Conservation (phyloP, 2,797 vertebrate genomes). For the Podarcis lilfordi region DNA sequence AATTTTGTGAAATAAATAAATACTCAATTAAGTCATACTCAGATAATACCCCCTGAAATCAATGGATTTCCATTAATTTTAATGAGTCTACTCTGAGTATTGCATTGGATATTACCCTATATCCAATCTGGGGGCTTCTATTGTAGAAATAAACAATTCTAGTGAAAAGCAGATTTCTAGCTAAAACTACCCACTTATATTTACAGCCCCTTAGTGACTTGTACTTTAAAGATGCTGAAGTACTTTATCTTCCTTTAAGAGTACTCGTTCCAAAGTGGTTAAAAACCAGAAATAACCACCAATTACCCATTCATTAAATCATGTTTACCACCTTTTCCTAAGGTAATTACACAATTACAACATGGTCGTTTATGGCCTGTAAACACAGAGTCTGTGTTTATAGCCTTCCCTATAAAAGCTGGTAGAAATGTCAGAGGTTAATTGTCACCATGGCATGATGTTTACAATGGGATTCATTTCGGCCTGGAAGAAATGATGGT, state of each 20-base stretch:
- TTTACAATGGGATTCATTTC: constrained; percentile 15
- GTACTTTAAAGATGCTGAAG: constrained; percentile 6
- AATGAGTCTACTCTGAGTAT: too few relatives aligned
- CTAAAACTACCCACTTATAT: neutral
- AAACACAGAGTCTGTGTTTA: constrained; percentile 24
- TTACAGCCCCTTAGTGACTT: neutral
- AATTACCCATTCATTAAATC: constrained; percentile 21
- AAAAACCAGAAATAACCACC: constrained; percentile 18
- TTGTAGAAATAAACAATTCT: neutral
- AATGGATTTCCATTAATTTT: too few relatives aligned
- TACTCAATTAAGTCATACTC: too few relatives aligned
- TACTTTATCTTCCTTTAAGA: neutral
- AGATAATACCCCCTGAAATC: too few relatives aligned
- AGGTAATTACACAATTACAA: constrained; percentile 27
- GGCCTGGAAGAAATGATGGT: neutral
- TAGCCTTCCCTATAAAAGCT: constrained; percentile 6
- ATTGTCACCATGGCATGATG: neutral
- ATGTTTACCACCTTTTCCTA: constrained; percentile 22
- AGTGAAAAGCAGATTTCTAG: constrained; percentile 5
- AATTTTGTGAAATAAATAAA: neutral
- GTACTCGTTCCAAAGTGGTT: neutral
- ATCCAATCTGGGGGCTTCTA: neutral
- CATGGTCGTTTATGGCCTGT: constrained; percentile 11
- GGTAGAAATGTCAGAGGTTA: constrained; percentile 5
- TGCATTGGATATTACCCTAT: neutral